phyloP scores from a whole-genome alignment of 1,140 invertebrate genomes.

The Temnothorax nylanderi region DNA sequence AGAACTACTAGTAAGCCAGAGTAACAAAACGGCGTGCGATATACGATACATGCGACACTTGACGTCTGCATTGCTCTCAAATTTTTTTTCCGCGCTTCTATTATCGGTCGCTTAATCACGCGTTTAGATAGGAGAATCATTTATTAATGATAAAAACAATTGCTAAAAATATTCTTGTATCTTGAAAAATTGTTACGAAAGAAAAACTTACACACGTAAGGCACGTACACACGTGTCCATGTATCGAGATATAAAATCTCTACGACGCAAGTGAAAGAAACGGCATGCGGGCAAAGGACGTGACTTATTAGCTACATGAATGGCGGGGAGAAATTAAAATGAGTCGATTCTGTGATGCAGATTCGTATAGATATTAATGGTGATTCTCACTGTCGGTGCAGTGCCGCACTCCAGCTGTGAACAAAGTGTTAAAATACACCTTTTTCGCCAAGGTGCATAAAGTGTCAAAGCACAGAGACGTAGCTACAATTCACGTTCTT shows the following conservation, averaged over 20 bases:
- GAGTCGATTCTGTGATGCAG: constrained; percentile 61
- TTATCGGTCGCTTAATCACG: not conserved
- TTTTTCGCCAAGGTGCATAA: constrained; percentile 79
- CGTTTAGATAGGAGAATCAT: not conserved
- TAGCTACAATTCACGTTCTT: constrained; percentile 74
- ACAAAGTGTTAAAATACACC: constrained; percentile 83
- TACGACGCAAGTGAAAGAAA: constrained; percentile 62
- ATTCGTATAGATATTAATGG: constrained; percentile 73
- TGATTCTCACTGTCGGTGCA: constrained; percentile 83
- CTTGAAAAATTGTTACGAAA: not conserved
- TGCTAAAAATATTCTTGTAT: not conserved
- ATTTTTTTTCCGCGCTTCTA: not conserved
- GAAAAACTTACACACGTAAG: not conserved
- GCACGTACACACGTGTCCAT: not conserved
- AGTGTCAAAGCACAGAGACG: constrained; percentile 76
- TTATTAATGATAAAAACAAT: not conserved
- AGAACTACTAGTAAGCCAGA: constrained; percentile 60
- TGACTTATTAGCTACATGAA: constrained; percentile 79
- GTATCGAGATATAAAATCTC: constrained; percentile 3
- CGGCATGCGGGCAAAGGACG: constrained; percentile 66
- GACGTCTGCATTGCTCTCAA: too few relatives aligned
- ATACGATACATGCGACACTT: constrained; percentile 42
- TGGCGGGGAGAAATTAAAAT: constrained; percentile 76
- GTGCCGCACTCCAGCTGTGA: constrained; percentile 83
- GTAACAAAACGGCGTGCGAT: constrained; percentile 56